Percentiles rank a stretch among this genome's conserved stretches.
Evolutionary conservation across 1,140 invertebrate genomes (phyloP).

Genomic region (Bombus huntii): DNA sequence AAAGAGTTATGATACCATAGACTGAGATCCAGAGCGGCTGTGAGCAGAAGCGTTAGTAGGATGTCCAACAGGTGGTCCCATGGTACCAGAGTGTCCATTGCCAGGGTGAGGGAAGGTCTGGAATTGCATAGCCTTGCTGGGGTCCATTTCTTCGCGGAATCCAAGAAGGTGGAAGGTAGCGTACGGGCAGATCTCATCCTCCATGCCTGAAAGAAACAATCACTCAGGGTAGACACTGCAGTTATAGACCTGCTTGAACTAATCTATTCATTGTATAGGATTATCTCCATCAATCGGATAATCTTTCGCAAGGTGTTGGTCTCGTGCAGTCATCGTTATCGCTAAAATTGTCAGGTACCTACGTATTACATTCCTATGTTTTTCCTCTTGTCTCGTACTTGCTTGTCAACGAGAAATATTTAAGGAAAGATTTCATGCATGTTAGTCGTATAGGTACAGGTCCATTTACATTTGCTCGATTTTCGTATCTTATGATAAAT

Average conservation of each 20-base stretch:
- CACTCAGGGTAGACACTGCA: slow-evolving; percentile 76
- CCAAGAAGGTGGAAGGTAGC: slow-evolving; percentile 96
- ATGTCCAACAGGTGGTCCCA: slow-evolving; percentile 87
- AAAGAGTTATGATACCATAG: slow-evolving; percentile 85
- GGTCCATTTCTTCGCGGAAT: slow-evolving; percentile 97
- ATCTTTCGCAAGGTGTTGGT: neutral
- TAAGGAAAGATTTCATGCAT: slow-evolving; percentile 7
- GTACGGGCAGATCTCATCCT: slow-evolving; percentile 97
- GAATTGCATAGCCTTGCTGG: slow-evolving; percentile 92
- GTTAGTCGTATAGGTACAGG: neutral
- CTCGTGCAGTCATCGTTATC: neutral
- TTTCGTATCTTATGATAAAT: too few species aligned
- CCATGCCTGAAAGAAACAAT: slow-evolving; percentile 88
- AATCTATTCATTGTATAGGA: slow-evolving; percentile 40
- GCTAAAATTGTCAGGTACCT: slow-evolving; percentile 17
- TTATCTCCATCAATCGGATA: slow-evolving; percentile 7
- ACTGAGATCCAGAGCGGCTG: slow-evolving; percentile 92
- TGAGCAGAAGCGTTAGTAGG: slow-evolving; percentile 86
- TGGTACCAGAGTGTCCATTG: slow-evolving; percentile 88
- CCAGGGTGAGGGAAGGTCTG: slow-evolving; percentile 94
- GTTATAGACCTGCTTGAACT: neutral
- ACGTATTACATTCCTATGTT: slow-evolving; percentile 28
- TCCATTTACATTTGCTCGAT: neutral
- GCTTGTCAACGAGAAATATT: neutral
- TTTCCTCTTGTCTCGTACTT: slow-evolving; percentile 17